These are phyloP conservation scores for Xestia c-nigrum DNA, from an alignment of 2,888 invertebrate species.

Conservation along the genomic window DNA sequence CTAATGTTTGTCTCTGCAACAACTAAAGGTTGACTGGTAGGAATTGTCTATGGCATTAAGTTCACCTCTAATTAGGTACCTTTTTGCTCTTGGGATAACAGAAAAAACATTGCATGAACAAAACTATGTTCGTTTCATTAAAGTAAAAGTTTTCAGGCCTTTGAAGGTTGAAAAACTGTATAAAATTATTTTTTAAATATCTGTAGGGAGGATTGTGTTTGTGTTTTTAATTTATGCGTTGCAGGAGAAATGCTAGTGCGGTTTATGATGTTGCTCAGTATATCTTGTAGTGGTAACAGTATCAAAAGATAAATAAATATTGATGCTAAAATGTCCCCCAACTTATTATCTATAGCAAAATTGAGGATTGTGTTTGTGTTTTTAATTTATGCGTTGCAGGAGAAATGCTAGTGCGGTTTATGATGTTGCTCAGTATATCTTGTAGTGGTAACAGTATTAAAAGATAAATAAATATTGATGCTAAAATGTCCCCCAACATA, in stretches of 20 bases:
- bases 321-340: not conserved
- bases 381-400: not conserved
- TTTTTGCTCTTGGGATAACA: constrained; percentile 2
- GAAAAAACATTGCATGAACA: constrained; percentile 18
- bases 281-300: not conserved
- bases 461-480: not conserved
- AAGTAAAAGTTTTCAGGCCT: constrained; percentile 6
- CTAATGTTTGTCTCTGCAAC: not conserved
- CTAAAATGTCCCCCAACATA: not conserved
- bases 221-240: not conserved
- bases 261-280: not conserved
- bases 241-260: not conserved
- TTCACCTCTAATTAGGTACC: not conserved
- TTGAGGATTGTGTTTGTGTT: not conserved
- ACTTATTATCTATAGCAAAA: not conserved
- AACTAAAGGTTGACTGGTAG: not conserved
- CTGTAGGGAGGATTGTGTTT: not conserved
- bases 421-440: not conserved
- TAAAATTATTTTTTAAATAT: constrained; percentile 10
- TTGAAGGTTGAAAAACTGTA: constrained; percentile 12
- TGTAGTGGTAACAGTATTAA: not conserved
- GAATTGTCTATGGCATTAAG: not conserved
- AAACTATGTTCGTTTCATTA: constrained; percentile 18
- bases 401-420: not conserved
- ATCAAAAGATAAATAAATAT: not conserved